Conservation (phyloP, 2,113 vertebrate species). For the Ivindomyrus marchei region DNA sequence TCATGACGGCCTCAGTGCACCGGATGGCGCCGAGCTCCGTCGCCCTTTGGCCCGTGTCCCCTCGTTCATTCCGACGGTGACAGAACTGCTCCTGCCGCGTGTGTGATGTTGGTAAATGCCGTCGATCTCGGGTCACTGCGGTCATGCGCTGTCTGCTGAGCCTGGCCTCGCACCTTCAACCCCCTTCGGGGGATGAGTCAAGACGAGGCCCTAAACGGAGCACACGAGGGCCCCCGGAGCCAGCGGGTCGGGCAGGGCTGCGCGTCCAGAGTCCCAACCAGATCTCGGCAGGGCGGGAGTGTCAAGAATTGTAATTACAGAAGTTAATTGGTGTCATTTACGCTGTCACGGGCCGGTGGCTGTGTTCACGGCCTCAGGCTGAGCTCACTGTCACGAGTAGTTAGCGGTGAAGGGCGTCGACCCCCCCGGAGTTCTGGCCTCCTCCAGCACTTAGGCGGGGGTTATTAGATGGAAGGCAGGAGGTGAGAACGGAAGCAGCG, state of each 20-base stretch:
- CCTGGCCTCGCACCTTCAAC: not conserved
- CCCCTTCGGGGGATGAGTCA: not conserved
- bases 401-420: not conserved
- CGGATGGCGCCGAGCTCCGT: not conserved
- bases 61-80: not conserved
- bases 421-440: not conserved
- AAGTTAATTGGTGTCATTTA: constrained; percentile 68
- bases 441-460: no score
- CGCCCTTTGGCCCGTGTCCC: not conserved
- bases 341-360: constrained; percentile 53
- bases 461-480: not conserved
- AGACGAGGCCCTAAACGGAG: not conserved
- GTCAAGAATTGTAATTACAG: constrained; percentile 66
- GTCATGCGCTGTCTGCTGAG: not conserved
- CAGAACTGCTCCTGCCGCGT: not conserved
- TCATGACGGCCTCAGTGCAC: not conserved
- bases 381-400: not conserved
- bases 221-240: not conserved
- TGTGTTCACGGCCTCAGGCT: not conserved
- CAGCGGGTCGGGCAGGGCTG: not conserved
- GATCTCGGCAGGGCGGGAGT: constrained; percentile 12
- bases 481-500: not conserved
- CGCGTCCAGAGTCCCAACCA: constrained; percentile 11
- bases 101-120: not conserved
- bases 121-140: not conserved